A percentile compares a stretch with the other conserved stretches of the same genome.
These are phyloP conservation scores for Tachysurus vachellii DNA, from an alignment of 2,113 vertebrate genomes.

Conservation along the genomic window DNA sequence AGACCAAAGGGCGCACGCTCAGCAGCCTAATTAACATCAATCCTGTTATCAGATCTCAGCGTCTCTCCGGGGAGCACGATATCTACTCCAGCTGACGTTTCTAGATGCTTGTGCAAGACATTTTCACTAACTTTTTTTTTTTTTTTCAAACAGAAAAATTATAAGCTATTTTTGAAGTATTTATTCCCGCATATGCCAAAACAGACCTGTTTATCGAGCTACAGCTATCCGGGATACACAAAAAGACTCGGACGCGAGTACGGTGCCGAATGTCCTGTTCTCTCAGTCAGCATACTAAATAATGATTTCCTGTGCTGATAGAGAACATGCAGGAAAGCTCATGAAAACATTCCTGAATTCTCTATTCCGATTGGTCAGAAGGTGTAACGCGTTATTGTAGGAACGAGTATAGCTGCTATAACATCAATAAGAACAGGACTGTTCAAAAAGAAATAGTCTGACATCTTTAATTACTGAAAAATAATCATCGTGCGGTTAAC, in stretches of 20 bases:
- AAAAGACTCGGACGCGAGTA: not conserved
- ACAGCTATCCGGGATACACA: slow-evolving; percentile 5
- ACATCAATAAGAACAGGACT: not conserved
- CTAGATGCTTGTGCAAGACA: slow-evolving; percentile 65
- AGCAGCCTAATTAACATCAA: slow-evolving; percentile 62
- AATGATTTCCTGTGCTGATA: not conserved
- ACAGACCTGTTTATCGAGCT: not conserved
- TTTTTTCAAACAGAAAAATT: slow-evolving; percentile 63
- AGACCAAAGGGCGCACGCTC: slow-evolving; percentile 55
- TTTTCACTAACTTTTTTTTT: slow-evolving; percentile 60
- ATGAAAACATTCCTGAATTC: not conserved
- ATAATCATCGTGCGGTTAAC: not conserved
- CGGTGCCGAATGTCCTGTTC: not conserved
- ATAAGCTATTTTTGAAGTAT: slow-evolving; percentile 36
- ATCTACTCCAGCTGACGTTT: slow-evolving; percentile 61
- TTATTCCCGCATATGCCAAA: not conserved
- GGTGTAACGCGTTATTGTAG: too few species aligned
- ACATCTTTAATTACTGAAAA: not conserved
- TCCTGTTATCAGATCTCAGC: slow-evolving; percentile 65
- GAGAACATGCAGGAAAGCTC: not conserved
- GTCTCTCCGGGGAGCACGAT: slow-evolving; percentile 59
- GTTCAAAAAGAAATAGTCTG: too few species aligned
- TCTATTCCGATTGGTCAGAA: not conserved
- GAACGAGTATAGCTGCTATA: not conserved
- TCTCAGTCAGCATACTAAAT: not conserved